These are phyloP conservation scores for Epinephelus fuscoguttatus DNA, from an alignment of 2,113 vertebrate genomes.

Conservation along the genomic window DNA sequence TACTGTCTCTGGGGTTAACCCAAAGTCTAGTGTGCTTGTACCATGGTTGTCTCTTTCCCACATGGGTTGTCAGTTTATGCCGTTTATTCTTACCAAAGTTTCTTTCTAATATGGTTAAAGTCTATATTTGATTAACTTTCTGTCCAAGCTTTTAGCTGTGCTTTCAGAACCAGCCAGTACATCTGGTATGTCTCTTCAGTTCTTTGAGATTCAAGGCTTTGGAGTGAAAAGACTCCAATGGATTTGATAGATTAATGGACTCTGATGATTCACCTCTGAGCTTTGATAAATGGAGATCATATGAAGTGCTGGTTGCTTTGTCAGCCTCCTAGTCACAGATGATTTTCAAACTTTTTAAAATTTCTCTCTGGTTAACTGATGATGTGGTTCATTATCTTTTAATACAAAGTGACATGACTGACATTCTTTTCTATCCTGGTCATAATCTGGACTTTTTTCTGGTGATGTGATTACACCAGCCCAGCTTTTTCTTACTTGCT, in stretches of 20 bases:
- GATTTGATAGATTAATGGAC: neutral
- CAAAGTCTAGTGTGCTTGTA: neutral
- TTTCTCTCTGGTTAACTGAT: neutral
- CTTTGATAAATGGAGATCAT: neutral
- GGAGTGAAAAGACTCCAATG: neutral
- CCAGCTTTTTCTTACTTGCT: too few species aligned
- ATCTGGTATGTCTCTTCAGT: neutral
- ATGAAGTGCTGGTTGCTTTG: neutral
- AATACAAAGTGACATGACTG: too few species aligned
- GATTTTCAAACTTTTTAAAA: neutral
- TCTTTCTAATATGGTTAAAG: neutral
- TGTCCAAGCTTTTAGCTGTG: neutral
- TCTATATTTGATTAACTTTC: neutral
- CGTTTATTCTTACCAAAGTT: neutral
- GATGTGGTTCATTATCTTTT: too few species aligned
- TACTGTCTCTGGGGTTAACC: neutral
- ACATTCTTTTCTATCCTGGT: too few species aligned
- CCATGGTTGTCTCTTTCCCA: neutral
- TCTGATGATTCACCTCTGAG: constrained; percentile 8
- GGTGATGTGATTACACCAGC: too few species aligned
- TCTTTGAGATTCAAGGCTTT: neutral
- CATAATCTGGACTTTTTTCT: too few species aligned
- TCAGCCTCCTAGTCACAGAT: neutral
- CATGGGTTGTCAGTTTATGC: neutral
- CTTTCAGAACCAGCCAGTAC: neutral